These are phyloP conservation scores for Sorex maritimensis DNA, from an alignment of 2,797 vertebrate genomes.

Conservation along the genomic window DNA sequence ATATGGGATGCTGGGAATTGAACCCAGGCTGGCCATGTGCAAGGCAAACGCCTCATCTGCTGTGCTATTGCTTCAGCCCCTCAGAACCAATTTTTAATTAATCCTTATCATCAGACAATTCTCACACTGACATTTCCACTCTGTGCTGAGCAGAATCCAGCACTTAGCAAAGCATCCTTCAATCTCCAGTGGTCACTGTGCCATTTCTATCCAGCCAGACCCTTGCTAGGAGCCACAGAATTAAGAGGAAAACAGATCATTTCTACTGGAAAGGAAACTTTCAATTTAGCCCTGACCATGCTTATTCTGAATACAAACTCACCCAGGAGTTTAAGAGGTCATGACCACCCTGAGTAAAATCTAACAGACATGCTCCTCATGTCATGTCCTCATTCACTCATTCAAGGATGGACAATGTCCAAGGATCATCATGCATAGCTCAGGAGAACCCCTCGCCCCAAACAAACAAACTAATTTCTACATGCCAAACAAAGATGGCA, in stretches of 20 bases:
- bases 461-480: background rate
- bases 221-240: background rate
- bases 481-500: background rate
- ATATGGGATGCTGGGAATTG: too few relatives aligned
- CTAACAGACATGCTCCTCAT: accelerated
- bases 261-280: background rate
- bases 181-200: accelerated
- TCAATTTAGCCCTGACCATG: background rate
- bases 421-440: background rate
- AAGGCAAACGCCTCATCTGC: too few relatives aligned
- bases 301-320: background rate
- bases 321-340: background rate
- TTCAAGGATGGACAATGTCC: background rate
- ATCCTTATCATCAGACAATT: too few relatives aligned
- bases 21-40: too few relatives aligned
- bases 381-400: background rate
- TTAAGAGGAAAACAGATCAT: background rate
- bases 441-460: background rate
- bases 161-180: too few relatives aligned
- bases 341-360: accelerated
- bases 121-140: too few relatives aligned
- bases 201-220: background rate
- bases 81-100: too few relatives aligned
- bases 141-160: background rate
- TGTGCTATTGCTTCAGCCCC: too few relatives aligned